phyloP scores from a whole-genome alignment of 2,797 vertebrate genomes.

The Dendrocincla tyrannina region DNA sequence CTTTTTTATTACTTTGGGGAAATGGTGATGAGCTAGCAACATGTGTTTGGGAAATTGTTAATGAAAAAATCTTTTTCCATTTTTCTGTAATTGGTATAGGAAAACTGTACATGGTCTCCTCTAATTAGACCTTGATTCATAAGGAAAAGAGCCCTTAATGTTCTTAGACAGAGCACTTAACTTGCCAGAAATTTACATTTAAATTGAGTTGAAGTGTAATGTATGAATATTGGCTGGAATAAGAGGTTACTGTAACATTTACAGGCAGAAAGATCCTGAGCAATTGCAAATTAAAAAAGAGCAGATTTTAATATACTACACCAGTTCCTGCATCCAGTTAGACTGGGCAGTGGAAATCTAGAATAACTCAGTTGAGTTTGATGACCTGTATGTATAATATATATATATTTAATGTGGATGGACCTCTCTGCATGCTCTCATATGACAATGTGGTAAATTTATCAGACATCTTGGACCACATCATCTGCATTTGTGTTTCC shows the following conservation, averaged over 20 bases:
- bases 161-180: slow-evolving; percentile 76
- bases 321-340: background rate
- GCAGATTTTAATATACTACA: slow-evolving; percentile 50
- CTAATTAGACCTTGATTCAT: slow-evolving; percentile 77
- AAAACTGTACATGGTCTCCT: slow-evolving; percentile 66
- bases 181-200: slow-evolving; percentile 83
- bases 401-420: background rate
- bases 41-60: slow-evolving; percentile 59
- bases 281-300: slow-evolving; percentile 67
- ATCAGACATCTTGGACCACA: background rate
- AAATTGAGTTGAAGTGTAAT: slow-evolving; percentile 80
- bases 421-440: background rate
- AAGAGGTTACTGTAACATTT: slow-evolving; percentile 73
- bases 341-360: background rate
- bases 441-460: background rate
- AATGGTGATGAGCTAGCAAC: slow-evolving; percentile 43
- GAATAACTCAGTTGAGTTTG: background rate
- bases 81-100: slow-evolving; percentile 73
- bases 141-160: slow-evolving; percentile 74
- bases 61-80: slow-evolving; percentile 69
- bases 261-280: slow-evolving; percentile 49
- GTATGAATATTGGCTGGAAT: slow-evolving; percentile 71
- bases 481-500: background rate
- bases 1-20: slow-evolving; percentile 61
- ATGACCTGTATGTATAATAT: background rate